Evolutionary conservation across 2,888 invertebrate species (phyloP), one percentile per base, ranked within the genome.

Genomic region (Ecliptopera silaceata): DNA sequence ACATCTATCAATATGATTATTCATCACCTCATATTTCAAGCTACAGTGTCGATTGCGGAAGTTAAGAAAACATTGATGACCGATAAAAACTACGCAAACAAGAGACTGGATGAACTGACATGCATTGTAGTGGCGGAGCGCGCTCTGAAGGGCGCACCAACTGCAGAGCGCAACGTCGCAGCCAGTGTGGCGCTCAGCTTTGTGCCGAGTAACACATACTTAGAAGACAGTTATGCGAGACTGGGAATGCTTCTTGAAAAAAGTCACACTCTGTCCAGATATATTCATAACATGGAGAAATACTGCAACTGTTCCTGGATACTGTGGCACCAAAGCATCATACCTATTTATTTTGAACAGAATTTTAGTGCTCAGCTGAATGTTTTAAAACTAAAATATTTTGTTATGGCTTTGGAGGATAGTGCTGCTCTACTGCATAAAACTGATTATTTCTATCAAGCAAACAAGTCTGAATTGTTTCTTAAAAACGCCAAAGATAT

Each of bases 11-110:
- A 94, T 69, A 94, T 97, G 80, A 94, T 97, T 42, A 84, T 95
- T 12, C 97, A 98, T 74, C 96, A 97, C 84, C 90, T 97, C 39
- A 92, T 94, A 65, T 96, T 96, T 80, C 95, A 95, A 81, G 93
- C 95, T 5, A 88, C 96, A 39, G 92, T 92, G 42, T 92, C 94
- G 42, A 88, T 97, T 52, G 87, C 92, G 45, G 92, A 90, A 56
- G 94, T 95, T 0, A 95, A 95, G 83, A 96, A 94, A 88, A 92
- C 92, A 75, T 89, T 93, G 66, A 92, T 94, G 71, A 89, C 91
- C 61, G 93, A 94, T 68, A 94, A 94, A 73, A 93, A 92, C 58
- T 93, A 93, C 75, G 94, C 93, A 55, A 93, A 93, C 67, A 93
- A 93, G 72, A 93, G 94, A 75, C 82, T 95, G 22, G 95, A 95